A percentile compares a stretch with the other conserved stretches of the same genome.
These are phyloP conservation scores for Cheilosia scutellata DNA, from an alignment of 2,888 invertebrate genomes.

Conservation along the genomic window DNA sequence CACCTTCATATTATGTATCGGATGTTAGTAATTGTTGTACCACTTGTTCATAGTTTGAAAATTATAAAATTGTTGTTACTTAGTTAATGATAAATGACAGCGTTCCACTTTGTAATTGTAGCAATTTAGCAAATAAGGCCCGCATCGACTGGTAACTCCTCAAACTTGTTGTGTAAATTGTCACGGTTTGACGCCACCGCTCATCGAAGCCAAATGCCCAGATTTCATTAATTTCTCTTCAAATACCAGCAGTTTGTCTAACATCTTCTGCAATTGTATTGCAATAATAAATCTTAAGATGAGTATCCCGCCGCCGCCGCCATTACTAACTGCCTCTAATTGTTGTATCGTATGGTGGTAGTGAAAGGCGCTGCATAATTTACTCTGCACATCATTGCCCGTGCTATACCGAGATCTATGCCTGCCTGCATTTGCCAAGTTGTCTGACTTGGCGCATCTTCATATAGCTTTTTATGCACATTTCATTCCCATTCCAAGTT, in stretches of 20 bases:
- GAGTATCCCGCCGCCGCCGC: conserved; percentile 20
- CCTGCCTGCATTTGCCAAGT: neutral
- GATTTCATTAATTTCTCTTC: conserved; percentile 33
- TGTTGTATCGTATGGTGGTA: conserved; percentile 22
- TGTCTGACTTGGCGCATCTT: conserved; percentile 45
- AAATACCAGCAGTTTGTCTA: conserved; percentile 33
- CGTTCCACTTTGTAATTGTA: neutral
- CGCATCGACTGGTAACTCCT: neutral
- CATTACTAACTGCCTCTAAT: conserved; percentile 37
- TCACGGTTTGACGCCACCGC: conserved; percentile 20
- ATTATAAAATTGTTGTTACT: neutral
- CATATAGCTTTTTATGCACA: conserved; percentile 34
- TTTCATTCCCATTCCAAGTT: conserved; percentile 30
- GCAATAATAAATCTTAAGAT: conserved; percentile 40
- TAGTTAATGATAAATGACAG: neutral
- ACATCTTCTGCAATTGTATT: conserved; percentile 19
- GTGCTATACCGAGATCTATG: neutral
- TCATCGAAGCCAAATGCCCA: conserved; percentile 20
- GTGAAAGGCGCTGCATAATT: conserved; percentile 54
- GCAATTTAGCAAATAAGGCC: neutral
- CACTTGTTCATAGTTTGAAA: too few species aligned
- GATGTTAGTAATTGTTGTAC: too few species aligned
- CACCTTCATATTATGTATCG: too few species aligned
- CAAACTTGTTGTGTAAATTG: conserved; percentile 16
- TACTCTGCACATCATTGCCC: conserved; percentile 5